Conservation (phyloP, 2,888 invertebrate species). For the Tanytarsus gracilentus region DNA sequence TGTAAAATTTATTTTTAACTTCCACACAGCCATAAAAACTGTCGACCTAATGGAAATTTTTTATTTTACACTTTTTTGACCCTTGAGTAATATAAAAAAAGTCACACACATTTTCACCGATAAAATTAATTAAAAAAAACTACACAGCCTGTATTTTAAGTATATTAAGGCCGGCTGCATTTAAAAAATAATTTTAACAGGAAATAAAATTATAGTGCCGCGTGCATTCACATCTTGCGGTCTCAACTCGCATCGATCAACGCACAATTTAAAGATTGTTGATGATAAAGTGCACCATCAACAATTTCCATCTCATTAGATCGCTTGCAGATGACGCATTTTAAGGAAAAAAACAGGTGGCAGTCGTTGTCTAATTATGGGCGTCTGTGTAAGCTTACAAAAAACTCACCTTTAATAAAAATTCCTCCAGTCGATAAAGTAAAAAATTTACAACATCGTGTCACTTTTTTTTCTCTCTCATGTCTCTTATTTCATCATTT, state of each 20-base stretch:
- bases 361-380: neutral
- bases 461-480: neutral
- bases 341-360: neutral
- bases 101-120: too few relatives aligned
- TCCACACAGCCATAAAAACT: too few relatives aligned
- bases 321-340: conserved; percentile 21
- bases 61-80: too few relatives aligned
- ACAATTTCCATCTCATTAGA: conserved; percentile 15
- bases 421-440: neutral
- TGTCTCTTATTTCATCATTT: neutral
- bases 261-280: neutral
- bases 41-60: too few relatives aligned
- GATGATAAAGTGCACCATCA: neutral
- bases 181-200: neutral
- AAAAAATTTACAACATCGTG: too few relatives aligned
- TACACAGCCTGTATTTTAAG: too few relatives aligned
- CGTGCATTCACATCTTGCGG: neutral
- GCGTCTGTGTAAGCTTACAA: neutral
- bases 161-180: conserved; percentile 20
- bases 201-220: too few relatives aligned
- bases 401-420: neutral
- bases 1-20: neutral
- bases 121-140: too few relatives aligned
- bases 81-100: too few relatives aligned
- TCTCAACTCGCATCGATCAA: neutral